A percentile compares a stretch with the other conserved stretches of the same genome.
phyloP scores from a whole-genome alignment of 2,113 vertebrate species.

The Acinonyx jubatus region DNA sequence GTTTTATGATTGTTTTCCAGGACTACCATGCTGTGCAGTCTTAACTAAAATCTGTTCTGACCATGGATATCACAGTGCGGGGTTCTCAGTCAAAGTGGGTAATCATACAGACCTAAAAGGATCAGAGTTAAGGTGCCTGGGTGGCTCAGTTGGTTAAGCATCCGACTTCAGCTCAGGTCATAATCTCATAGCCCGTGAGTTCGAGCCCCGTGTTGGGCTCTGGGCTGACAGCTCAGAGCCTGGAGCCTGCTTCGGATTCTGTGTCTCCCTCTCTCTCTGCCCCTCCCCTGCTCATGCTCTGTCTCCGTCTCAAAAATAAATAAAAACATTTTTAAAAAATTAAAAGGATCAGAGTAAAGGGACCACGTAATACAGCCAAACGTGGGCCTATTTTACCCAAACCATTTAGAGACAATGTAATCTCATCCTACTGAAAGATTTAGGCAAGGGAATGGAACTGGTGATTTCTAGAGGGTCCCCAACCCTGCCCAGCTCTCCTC shows the following conservation, averaged over 20 bases:
- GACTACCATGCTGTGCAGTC: background rate
- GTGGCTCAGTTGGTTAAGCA: too few species aligned
- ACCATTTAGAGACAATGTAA: background rate
- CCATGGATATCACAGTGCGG: background rate
- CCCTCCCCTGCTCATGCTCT: too few species aligned
- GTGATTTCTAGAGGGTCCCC: background rate
- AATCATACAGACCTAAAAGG: background rate
- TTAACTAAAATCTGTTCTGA: background rate
- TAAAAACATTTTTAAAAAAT: too few species aligned
- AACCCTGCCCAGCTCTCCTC: rapidly evolving
- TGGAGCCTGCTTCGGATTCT: too few species aligned
- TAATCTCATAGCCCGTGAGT: too few species aligned
- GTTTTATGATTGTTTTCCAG: background rate
- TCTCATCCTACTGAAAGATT: background rate
- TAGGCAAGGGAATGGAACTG: background rate
- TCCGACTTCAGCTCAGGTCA: too few species aligned
- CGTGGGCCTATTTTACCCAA: background rate
- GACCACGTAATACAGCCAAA: background rate
- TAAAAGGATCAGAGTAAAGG: background rate
- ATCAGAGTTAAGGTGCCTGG: background rate
- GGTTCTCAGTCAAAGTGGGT: background rate
- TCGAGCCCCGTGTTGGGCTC: too few species aligned
- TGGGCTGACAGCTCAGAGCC: too few species aligned
- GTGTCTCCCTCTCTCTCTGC: too few species aligned
- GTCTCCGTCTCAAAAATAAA: too few species aligned